Evolutionary conservation across 2,113 vertebrate genomes (phyloP).

Genomic region (Odontesthes bonariensis): DNA sequence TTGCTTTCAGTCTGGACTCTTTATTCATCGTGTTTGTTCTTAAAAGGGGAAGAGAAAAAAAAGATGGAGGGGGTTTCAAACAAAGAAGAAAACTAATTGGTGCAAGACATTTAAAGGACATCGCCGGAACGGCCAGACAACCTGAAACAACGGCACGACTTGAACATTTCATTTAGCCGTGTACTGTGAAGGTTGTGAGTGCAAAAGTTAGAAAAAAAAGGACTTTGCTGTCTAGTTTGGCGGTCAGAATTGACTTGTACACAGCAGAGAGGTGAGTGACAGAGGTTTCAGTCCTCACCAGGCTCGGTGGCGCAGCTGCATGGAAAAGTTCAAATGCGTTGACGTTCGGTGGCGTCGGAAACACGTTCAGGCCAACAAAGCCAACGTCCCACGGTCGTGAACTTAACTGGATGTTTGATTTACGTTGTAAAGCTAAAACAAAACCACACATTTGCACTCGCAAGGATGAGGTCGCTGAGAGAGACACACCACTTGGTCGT

Average conservation of each 20-base stretch:
- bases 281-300: neutral
- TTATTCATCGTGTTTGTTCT: constrained; percentile 72
- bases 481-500: neutral
- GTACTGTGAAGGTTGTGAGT: neutral
- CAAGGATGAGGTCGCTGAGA: neutral
- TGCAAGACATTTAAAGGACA: too few relatives aligned
- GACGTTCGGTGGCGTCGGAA: too few relatives aligned
- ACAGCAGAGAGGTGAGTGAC: neutral
- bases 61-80: too few relatives aligned
- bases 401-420: neutral
- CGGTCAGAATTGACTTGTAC: constrained; percentile 5
- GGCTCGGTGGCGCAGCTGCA: constrained; percentile 10
- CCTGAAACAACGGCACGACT: neutral
- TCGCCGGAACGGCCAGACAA: neutral
- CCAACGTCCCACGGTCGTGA: too few relatives aligned
- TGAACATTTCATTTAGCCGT: neutral
- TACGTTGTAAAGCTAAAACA: neutral
- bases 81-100: too few relatives aligned
- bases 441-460: neutral
- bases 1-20: constrained; percentile 88
- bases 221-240: neutral
- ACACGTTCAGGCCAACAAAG: neutral
- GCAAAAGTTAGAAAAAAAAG: too few relatives aligned
- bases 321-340: constrained; percentile 4
- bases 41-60: neutral